Conservation (phyloP, 2,113 vertebrate species). For the Cebus imitator region DNA sequence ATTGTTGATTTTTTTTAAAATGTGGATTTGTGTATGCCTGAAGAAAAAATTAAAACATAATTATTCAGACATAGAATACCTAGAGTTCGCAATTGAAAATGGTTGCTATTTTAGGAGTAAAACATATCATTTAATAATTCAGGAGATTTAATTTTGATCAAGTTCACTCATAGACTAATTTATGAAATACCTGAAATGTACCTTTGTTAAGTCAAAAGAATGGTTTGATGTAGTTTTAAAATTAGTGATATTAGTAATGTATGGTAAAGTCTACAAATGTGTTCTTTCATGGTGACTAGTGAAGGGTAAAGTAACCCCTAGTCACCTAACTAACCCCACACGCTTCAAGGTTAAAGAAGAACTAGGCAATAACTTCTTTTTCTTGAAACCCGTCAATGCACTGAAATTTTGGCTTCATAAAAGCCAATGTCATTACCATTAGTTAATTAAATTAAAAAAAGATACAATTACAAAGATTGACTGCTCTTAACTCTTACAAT, state of each 20-base stretch:
- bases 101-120: neutral
- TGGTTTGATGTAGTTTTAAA: neutral
- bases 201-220: neutral
- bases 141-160: neutral
- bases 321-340: neutral
- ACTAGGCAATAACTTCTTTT: rapidly evolving
- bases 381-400: neutral
- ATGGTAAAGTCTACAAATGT: neutral
- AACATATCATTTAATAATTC: neutral
- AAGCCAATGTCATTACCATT: neutral
- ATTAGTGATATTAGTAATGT: neutral
- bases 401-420: neutral
- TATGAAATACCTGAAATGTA: neutral
- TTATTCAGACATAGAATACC: neutral
- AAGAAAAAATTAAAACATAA: neutral
- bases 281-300: neutral
- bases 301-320: neutral
- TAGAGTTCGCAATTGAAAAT: neutral
- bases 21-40: neutral
- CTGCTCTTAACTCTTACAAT: neutral
- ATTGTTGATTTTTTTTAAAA: neutral
- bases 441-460: neutral
- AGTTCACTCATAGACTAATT: neutral
- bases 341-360: neutral
- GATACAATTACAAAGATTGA: neutral